Conservation (phyloP, 2,113 vertebrate genomes). For the Leptodactylus fuscus region DNA sequence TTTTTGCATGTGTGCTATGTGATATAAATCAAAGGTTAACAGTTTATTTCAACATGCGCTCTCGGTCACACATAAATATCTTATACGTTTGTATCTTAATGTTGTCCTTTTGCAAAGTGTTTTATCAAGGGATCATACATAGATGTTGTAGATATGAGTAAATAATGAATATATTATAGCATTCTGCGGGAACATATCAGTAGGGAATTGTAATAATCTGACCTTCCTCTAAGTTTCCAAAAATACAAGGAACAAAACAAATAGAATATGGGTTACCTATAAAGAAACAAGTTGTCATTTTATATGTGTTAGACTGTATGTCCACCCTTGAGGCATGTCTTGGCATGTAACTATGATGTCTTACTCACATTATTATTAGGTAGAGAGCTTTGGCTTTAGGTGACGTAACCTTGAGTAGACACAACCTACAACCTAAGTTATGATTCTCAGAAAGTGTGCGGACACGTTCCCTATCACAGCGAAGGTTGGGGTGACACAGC, state of each 20-base stretch:
- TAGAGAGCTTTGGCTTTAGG: background rate
- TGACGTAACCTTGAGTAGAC: background rate
- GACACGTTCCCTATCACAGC: background rate
- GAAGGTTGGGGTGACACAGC: background rate
- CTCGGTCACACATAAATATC: background rate
- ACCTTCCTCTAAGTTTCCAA: background rate
- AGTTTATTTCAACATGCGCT: background rate
- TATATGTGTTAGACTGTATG: background rate
- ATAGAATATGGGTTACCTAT: background rate
- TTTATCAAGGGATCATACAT: background rate
- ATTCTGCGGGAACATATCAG: background rate
- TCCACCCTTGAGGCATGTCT: constrained; percentile 21
- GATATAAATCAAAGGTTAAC: constrained; percentile 23
- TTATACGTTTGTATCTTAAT: background rate
- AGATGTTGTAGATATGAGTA: background rate
- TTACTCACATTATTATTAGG: background rate
- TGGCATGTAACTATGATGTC: background rate
- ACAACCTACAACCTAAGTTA: background rate
- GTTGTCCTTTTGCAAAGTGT: background rate
- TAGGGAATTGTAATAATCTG: background rate
- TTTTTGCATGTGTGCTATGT: background rate
- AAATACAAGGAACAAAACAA: background rate
- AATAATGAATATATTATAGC: too few relatives aligned
- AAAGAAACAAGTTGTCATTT: too few relatives aligned
- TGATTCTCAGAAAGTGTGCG: background rate